These are phyloP conservation scores for Pediacus dermestoides DNA, from an alignment of 2,888 invertebrate genomes.

Conservation along the genomic window DNA sequence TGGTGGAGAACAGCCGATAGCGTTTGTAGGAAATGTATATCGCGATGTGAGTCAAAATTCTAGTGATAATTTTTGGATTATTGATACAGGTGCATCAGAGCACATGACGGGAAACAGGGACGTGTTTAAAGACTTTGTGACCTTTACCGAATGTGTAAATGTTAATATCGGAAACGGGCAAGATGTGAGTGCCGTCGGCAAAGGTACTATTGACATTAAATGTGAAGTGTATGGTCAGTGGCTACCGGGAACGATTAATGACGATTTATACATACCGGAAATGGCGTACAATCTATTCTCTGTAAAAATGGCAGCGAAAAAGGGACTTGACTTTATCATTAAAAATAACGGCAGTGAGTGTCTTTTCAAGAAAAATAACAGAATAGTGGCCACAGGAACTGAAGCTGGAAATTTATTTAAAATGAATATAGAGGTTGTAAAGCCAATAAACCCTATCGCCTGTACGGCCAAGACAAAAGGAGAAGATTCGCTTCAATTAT, in stretches of 20 bases:
- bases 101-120: slow-evolving; percentile 19
- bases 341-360: slow-evolving; percentile 10
- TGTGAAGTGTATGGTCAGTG: slow-evolving; percentile 17
- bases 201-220: slow-evolving; percentile 14
- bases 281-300: slow-evolving; percentile 16
- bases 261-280: slow-evolving; percentile 10
- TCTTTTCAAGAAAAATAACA: slow-evolving; percentile 9
- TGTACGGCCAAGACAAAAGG: not conserved
- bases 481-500: slow-evolving; percentile 16
- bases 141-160: slow-evolving; percentile 11
- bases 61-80: slow-evolving; percentile 11
- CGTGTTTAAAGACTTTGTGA: slow-evolving; percentile 15
- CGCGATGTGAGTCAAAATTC: too few relatives aligned
- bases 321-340: slow-evolving; percentile 12
- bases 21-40: slow-evolving; percentile 7
- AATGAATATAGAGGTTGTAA: slow-evolving; percentile 4
- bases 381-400: slow-evolving; percentile 12
- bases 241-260: slow-evolving; percentile 13
- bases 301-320: slow-evolving; percentile 13
- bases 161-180: slow-evolving; percentile 14
- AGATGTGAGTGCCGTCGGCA: slow-evolving; percentile 8
- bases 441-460: too few relatives aligned
- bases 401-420: slow-evolving; percentile 11
- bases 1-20: too few relatives aligned
- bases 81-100: slow-evolving; percentile 21